Conservation (phyloP, 2,888 invertebrate species). For the Netelia fuscicornis region DNA sequence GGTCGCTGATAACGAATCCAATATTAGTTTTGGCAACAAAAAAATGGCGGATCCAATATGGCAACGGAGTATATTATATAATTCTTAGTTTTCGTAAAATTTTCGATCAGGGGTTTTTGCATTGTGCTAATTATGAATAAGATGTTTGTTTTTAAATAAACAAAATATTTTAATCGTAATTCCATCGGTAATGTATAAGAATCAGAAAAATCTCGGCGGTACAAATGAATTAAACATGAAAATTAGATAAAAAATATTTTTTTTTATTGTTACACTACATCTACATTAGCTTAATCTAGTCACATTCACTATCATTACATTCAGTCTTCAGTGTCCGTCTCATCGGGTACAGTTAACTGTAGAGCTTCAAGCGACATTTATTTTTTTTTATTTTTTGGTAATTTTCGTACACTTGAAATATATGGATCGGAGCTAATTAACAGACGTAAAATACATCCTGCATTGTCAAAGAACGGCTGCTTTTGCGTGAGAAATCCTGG, state of each 20-base stretch:
- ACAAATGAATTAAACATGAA: conserved; percentile 21
- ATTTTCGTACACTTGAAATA: background rate
- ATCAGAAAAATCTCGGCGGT: background rate
- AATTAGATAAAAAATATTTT: background rate
- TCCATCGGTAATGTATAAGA: conserved; percentile 11
- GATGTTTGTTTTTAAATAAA: too few species aligned
- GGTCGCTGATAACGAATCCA: background rate
- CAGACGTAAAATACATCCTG: conserved; percentile 9
- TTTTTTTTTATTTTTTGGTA: background rate
- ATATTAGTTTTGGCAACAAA: conserved; percentile 21
- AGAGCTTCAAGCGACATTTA: too few species aligned
- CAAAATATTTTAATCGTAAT: too few species aligned
- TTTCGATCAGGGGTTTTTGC: too few species aligned
- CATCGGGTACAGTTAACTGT: too few species aligned
- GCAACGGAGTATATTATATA: conserved; percentile 7
- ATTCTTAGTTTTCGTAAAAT: background rate
- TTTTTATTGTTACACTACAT: background rate
- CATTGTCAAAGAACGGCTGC: conserved; percentile 3
- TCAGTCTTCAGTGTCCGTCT: too few species aligned
- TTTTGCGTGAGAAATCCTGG: conserved; percentile 18
- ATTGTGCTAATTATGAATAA: too few species aligned
- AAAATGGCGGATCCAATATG: background rate
- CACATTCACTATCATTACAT: too few species aligned
- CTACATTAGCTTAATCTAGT: conserved; percentile 24
- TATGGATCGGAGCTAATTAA: conserved; percentile 1